Evolutionary conservation across 2,888 invertebrate genomes (phyloP), one percentile per base, ranked within the genome.

Genomic region (Erebia palarica): DNA sequence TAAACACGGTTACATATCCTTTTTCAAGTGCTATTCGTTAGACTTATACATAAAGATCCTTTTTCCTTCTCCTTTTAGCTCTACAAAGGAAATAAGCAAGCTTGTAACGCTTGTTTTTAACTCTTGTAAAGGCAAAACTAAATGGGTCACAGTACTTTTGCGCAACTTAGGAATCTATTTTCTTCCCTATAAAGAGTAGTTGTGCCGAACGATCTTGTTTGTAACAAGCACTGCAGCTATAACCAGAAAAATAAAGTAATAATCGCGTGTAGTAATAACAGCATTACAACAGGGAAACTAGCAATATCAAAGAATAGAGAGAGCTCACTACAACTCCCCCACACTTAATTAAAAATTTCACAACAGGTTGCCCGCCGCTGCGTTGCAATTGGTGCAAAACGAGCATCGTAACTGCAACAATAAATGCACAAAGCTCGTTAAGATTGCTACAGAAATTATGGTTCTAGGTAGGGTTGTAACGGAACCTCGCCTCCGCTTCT

Each of bases 291-390:
- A 76, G 81, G 81, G 77, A 80, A 84, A 84, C 80, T 82, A 80
- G 82, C 82, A 81, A 84, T 84, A 82, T 81, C 77, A 81, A 76
- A 76, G 70, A 68, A 61, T 80, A 81, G 80, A 83, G 82, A 80
- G 81, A 80, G 78, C 73, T 77, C 75, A 76, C 76, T 77, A 78
- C 80, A 81, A 78, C 82, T 77, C 81, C 81, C 76, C 82, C 78
- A 81, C 83, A 88, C 89, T 90, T 90, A 90, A 90, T 90, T 90
- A 89, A 90, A 90, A 89, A 88, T 84, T 88, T 87, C 86, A 87
- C 91, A 90, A 90, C 90, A 90, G 90, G 90, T 90, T 86, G 89
- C 84, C 80, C 80, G 78, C 80, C 80, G 78, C 79, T 76, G 79
- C 78, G 79, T 77, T 36, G 36, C 36, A 36, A 36, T 36, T 78